Evolutionary conservation across 2,797 vertebrate species (phyloP).

Genomic region (Falco columbarius): DNA sequence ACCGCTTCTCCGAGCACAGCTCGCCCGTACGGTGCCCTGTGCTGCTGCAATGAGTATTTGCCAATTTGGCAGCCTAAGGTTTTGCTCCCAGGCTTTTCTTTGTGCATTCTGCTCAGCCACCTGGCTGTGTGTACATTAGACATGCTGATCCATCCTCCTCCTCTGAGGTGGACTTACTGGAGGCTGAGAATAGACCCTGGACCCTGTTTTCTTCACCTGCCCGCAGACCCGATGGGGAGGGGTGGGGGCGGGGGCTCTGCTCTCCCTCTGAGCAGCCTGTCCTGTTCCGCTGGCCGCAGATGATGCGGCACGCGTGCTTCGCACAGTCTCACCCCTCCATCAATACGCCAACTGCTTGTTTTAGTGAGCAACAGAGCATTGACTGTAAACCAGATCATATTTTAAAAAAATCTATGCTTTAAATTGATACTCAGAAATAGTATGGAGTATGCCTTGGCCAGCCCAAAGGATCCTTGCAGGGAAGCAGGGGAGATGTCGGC

Average conservation of each 20-base stretch:
- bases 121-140: no score
- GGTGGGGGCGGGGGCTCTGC: not conserved
- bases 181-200: not conserved
- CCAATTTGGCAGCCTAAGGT: not conserved
- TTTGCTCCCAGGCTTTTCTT: not conserved
- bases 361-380: not conserved
- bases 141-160: not conserved
- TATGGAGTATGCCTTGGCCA: rapidly evolving
- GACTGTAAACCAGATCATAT: not conserved
- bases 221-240: not conserved
- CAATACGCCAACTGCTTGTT: not conserved
- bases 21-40: no score
- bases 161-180: not conserved
- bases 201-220: not conserved
- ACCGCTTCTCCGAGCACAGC: not conserved
- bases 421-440: no score
- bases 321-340: not conserved
- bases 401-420: not conserved
- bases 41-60: not conserved
- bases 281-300: not conserved
- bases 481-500: not conserved
- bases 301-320: not conserved
- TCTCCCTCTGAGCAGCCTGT: not conserved
- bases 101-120: not conserved
- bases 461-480: not conserved